Percentiles rank a stretch among this genome's conserved stretches.
These are phyloP conservation scores for Noctua comes DNA, from an alignment of 2,888 invertebrate species.

Conservation along the genomic window DNA sequence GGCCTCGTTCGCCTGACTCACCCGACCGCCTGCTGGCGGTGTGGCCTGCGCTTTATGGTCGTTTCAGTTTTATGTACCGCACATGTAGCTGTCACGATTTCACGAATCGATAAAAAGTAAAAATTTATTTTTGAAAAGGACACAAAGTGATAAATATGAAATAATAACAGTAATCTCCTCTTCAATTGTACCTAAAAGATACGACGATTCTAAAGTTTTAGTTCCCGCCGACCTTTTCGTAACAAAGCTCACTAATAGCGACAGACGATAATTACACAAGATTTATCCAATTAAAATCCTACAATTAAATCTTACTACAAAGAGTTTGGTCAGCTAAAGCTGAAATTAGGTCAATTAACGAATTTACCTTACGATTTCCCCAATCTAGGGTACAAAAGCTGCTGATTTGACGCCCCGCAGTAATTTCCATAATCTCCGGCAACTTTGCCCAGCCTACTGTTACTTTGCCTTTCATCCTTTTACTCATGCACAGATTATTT, in stretches of 20 bases:
- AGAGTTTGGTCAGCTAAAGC: slow-evolving; percentile 64
- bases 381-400: slow-evolving; percentile 41
- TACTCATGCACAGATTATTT: slow-evolving; percentile 56
- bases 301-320: slow-evolving; percentile 61
- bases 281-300: slow-evolving; percentile 50
- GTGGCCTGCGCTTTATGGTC: background rate
- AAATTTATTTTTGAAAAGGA: background rate
- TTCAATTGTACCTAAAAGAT: slow-evolving; percentile 22
- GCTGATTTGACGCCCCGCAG: slow-evolving; percentile 59
- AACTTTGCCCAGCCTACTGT: slow-evolving; percentile 56
- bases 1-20: too few species aligned
- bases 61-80: background rate
- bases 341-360: slow-evolving; percentile 65
- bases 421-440: slow-evolving; percentile 70
- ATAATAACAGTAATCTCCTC: slow-evolving; percentile 23
- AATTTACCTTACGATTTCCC: slow-evolving; percentile 49
- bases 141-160: background rate
- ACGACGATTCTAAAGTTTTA: slow-evolving; percentile 34
- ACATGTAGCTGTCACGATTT: background rate
- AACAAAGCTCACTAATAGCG: slow-evolving; percentile 31
- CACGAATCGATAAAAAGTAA: background rate
- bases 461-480: slow-evolving; percentile 61
- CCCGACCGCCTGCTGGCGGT: too few species aligned
- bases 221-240: slow-evolving; percentile 12
- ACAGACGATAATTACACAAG: slow-evolving; percentile 38